A percentile compares a stretch with the other conserved stretches of the same genome.
Conservation (phyloP, 2,888 invertebrate genomes). For the Himalopsyche japonica region DNA sequence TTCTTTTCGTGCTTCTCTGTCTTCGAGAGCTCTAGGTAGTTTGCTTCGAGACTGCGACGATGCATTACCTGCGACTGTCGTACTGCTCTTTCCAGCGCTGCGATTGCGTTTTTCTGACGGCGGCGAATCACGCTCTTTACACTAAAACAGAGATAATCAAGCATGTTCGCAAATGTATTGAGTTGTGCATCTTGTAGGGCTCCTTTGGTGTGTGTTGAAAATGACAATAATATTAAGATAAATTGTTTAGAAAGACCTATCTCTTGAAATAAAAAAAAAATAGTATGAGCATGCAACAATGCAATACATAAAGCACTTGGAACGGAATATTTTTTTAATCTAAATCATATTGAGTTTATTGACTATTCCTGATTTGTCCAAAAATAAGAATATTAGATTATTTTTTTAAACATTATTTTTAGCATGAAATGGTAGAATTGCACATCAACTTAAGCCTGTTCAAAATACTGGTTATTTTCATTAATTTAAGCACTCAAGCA, state of each 20-base stretch:
- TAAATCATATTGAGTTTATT: too few relatives aligned
- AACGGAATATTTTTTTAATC: background rate
- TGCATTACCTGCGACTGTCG: background rate
- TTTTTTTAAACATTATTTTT: too few relatives aligned
- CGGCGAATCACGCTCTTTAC: conserved; percentile 34
- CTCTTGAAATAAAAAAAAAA: too few relatives aligned
- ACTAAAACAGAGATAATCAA: conserved; percentile 14
- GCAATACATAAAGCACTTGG: background rate
- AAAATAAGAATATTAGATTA: too few relatives aligned
- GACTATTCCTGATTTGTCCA: too few relatives aligned
- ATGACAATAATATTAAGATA: too few relatives aligned
- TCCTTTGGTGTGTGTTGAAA: background rate
- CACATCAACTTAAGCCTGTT: too few relatives aligned
- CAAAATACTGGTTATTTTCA: too few relatives aligned
- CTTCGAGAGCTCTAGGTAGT: conserved; percentile 68
- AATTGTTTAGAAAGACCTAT: too few relatives aligned
- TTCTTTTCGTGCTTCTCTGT: conserved; percentile 79
- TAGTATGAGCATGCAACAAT: too few relatives aligned
- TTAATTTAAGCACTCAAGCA: too few relatives aligned
- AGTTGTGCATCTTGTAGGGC: background rate
- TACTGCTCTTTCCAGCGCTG: conserved; percentile 9
- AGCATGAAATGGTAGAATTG: too few relatives aligned
- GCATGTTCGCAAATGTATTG: background rate
- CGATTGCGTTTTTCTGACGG: conserved; percentile 29
- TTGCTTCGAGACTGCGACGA: conserved; percentile 4